Evolutionary conservation across 1,140 invertebrate genomes (phyloP), one percentile per base, ranked within the genome.

Genomic region (Dendroctonus valens): DNA sequence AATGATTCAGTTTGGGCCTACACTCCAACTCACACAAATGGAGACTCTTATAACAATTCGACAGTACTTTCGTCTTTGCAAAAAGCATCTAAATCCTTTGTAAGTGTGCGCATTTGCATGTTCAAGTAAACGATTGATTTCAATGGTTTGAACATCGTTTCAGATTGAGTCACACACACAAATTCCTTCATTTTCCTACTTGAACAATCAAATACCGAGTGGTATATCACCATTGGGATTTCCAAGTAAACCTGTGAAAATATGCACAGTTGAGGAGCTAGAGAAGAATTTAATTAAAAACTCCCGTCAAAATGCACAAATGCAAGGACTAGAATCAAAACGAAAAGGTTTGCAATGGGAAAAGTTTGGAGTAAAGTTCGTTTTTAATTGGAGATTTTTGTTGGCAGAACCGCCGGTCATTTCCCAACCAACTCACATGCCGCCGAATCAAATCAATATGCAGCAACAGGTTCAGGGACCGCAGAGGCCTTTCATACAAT

Each of bases 211-310:
- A 37, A n/a, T 52, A 52, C 57, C 37, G 6, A 64, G 41, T 37
- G 26, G 39, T 26, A 6, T 40, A 11, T 39, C 62, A 14, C 37
- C 57, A 6, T 26, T 49, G 6, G 38, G 48, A n/a, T 55, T 44
- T 49, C 60, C 50, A 42, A 41, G 12, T 41, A 41, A 61, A 15
- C 61, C 70, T 8, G 66, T 50, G 6, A 76, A 75, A 77, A 81
- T 82, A 15, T 80, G 81, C 64, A 84, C 83, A 6, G 83, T 85
- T 9, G 83, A 84, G 75, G 83, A 85, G 73, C 61, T 85, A 49
- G 84, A 85, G 69, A 78, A 77, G 6, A 83, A 79, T 69, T 75
- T 80, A 37, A 68, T 75, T 11, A 57, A 62, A 46, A 73, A 68
- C n/a, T 66, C 65, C 41, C 62, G 67, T n/a, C 59, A 60, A 41